phyloP scores from a whole-genome alignment of 2,797 vertebrate genomes.

The Hirundo rustica region DNA sequence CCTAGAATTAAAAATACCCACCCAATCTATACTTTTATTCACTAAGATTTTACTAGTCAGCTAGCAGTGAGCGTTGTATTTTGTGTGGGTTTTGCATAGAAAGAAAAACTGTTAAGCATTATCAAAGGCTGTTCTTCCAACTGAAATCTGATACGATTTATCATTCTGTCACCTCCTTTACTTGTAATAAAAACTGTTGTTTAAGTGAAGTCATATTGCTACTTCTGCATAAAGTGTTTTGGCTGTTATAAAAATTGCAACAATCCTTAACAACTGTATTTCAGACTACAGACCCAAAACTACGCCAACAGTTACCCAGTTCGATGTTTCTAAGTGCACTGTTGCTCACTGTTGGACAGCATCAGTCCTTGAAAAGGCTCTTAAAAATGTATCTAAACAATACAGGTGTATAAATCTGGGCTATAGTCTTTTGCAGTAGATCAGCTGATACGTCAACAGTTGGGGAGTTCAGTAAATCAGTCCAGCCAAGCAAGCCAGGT shows the following conservation, averaged over 20 bases:
- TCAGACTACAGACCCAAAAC: not conserved
- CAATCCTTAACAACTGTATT: not conserved
- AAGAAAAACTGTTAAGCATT: not conserved
- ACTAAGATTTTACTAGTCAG: not conserved
- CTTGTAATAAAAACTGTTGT: not conserved
- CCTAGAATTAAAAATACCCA: not conserved
- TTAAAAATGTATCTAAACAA: not conserved
- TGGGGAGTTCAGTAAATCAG: not conserved
- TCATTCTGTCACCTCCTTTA: not conserved
- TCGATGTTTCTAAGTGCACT: not conserved
- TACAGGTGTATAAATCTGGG: not conserved
- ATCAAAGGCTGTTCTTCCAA: not conserved
- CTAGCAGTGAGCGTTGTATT: not conserved
- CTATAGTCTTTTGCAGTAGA: not conserved
- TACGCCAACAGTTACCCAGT: not conserved
- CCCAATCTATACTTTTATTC: not conserved
- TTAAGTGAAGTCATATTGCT: not conserved
- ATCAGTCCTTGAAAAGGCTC: not conserved
- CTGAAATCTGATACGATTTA: not conserved
- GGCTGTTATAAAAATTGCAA: not conserved
- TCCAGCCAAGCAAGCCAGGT: not conserved
- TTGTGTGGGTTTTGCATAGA: not conserved
- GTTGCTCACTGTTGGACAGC: not conserved
- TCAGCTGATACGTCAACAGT: not conserved
- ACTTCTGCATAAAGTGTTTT: not conserved